These are phyloP conservation scores for Eubasilissa splendida DNA, from an alignment of 2,888 invertebrate genomes.

Conservation along the genomic window DNA sequence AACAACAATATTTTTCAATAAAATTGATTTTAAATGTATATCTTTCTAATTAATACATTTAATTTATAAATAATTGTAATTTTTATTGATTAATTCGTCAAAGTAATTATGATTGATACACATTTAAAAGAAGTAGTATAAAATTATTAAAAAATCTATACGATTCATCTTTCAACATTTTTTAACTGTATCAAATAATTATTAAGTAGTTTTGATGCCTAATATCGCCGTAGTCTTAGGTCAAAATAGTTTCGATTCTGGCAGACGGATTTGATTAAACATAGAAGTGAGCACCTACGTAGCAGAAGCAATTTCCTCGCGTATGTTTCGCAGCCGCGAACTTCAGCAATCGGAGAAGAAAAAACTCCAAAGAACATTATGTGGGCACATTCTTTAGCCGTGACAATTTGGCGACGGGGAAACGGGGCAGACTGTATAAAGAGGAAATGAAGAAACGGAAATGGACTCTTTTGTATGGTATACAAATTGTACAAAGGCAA, in stretches of 20 bases:
- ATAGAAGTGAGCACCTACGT: constrained; percentile 21
- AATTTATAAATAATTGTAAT: no score
- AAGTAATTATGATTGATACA: no score
- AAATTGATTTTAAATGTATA: no score
- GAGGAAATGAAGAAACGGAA: constrained; percentile 57
- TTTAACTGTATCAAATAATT: no score
- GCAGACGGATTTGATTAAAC: constrained; percentile 50
- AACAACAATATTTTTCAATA: no score
- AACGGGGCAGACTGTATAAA: constrained; percentile 47
- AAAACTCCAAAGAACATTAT: constrained; percentile 50
- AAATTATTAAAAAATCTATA: no score
- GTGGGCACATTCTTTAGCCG: constrained; percentile 54
- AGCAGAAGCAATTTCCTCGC: constrained; percentile 55
- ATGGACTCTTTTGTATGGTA: constrained; percentile 56
- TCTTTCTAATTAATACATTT: no score
- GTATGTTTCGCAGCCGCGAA: constrained; percentile 38
- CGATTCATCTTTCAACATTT: no score
- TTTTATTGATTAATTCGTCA: no score
- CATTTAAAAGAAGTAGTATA: no score
- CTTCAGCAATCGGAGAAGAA: constrained; percentile 49
- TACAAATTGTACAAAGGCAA: constrained; percentile 57
- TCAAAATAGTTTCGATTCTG: constrained; percentile 37
- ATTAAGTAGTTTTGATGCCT: no score
- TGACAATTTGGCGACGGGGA: constrained; percentile 50
- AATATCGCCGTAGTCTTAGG: constrained; percentile 13